Base-by-base conservation (phyloP, 1,140 invertebrate genomes). In the Protaetia brevitarsis region DNA sequence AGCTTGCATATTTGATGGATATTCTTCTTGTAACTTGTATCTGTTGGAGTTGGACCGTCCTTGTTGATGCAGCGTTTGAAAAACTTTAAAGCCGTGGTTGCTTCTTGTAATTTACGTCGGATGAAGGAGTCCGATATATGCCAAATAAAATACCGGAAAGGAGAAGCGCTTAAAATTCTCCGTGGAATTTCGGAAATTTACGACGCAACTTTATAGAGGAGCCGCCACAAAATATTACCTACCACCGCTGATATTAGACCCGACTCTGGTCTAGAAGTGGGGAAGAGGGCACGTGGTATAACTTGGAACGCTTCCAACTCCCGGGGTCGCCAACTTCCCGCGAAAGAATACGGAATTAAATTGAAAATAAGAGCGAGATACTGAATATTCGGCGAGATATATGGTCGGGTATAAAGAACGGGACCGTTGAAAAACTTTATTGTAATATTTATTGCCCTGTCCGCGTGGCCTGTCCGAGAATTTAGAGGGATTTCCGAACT, bases 321-420 rank as follows among this genome's bases (percentile, higher is more conserved):
- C 23, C 27, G 57, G 57, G 41, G 45, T 30, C 27, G n/a, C 63
- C 63, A 69, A 66, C 66, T 69, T 69, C 64, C 63, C 65, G 62
- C 51, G 28, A 65, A 65, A 66, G 66, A 66, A 70, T 65, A 70
- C 66, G 64, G 69, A 70, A 64, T 70, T 70, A 70, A 70, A 70
- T 70, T 64, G 69, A 70, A 70, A 70, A 70, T 70, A 70, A 70
- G 69, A 63, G 69, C 58, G 66, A 68, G 69, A 70, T 70, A 70
- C 58, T 56, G 63, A 68, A 67, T 70, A 70, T 70, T 70, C 68
- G 68, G 37, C 61, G 58, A 68, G 69, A 70, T 66, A 64, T 70
- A 70, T 64, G 64, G 58, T 63, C 28, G 11, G 21, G 28, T 37
- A 66, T 65, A 65, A 68, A 67, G 63, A 64, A 66, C 64, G 65